Conservation (phyloP, 92 coral and sea anemone species). For the Parazoanthus atlanticus region DNA sequence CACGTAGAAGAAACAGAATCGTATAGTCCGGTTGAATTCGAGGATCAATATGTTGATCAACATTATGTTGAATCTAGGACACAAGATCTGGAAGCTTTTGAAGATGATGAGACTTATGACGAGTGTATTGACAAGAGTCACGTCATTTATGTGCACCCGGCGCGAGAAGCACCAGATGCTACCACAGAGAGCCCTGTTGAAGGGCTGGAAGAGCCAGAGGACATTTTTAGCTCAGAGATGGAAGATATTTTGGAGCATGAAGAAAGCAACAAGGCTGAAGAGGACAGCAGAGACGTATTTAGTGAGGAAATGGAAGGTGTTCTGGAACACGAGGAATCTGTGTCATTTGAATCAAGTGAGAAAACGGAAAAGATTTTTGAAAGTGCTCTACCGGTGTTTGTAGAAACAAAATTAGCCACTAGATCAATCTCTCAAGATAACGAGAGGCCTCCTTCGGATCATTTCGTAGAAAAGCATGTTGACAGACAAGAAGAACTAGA, state of each 20-base stretch:
- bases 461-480: background rate
- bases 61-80: slow-evolving; percentile 23
- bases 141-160: slow-evolving; percentile 10
- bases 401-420: background rate
- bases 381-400: background rate
- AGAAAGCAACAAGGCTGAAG: background rate
- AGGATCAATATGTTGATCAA: slow-evolving; percentile 21
- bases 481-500: background rate
- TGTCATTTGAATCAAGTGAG: background rate
- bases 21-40: slow-evolving; percentile 13
- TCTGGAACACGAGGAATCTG: slow-evolving; percentile 12
- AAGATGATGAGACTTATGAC: slow-evolving; percentile 10
- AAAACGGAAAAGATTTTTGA: slow-evolving; percentile 20
- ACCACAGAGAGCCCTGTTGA: background rate
- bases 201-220: background rate
- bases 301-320: slow-evolving; percentile 31
- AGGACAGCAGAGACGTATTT: slow-evolving; percentile 7
- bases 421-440: background rate
- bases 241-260: slow-evolving; percentile 31
- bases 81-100: slow-evolving; percentile 12
- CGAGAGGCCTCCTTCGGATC: background rate
- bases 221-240: slow-evolving; percentile 31
- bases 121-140: slow-evolving; percentile 7
- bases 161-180: background rate
- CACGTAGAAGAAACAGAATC: slow-evolving; percentile 63